Conservation (phyloP, 2,113 vertebrate species). For the Polypterus senegalus region DNA sequence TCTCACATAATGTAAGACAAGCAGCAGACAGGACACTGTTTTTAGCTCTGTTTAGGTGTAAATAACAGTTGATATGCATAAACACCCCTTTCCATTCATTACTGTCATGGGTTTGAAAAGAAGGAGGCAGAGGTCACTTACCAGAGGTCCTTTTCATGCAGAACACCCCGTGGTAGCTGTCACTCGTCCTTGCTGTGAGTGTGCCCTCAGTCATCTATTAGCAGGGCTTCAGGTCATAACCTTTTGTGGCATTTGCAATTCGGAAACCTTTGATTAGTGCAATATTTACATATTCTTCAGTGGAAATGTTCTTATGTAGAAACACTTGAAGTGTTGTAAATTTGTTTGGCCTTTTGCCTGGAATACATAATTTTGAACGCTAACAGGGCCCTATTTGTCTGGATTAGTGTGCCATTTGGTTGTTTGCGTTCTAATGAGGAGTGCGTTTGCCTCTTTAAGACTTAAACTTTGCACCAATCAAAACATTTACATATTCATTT, state of each 20-base stretch:
- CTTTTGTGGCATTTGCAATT: slow-evolving; percentile 84
- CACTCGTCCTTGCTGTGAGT: slow-evolving; percentile 58
- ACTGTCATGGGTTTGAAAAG: slow-evolving; percentile 75
- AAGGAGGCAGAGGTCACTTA: slow-evolving; percentile 83
- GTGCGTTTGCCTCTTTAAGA: slow-evolving; percentile 41
- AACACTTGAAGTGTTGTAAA: slow-evolving; percentile 78
- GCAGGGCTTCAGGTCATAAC: slow-evolving; percentile 78
- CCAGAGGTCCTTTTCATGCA: slow-evolving; percentile 84
- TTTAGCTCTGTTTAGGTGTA: slow-evolving; percentile 57
- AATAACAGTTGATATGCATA: slow-evolving; percentile 75
- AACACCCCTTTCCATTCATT: slow-evolving; percentile 81
- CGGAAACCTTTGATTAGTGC: slow-evolving; percentile 87
- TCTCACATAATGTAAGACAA: background rate
- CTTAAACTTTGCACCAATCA: slow-evolving; percentile 1
- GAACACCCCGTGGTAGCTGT: slow-evolving; percentile 78
- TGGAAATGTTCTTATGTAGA: slow-evolving; percentile 57
- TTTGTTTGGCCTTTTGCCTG: slow-evolving; percentile 85
- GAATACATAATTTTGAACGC: slow-evolving; percentile 46
- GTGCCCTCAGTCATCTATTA: slow-evolving; percentile 67
- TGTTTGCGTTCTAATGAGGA: slow-evolving; percentile 31
- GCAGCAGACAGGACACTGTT: background rate
- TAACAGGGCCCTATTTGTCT: slow-evolving; percentile 42
- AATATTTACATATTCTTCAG: slow-evolving; percentile 85
- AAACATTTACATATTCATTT: background rate
- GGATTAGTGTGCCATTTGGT: slow-evolving; percentile 30